These are phyloP conservation scores for Tachypleus tridentatus DNA, from an alignment of 1,140 invertebrate species.

Conservation along the genomic window DNA sequence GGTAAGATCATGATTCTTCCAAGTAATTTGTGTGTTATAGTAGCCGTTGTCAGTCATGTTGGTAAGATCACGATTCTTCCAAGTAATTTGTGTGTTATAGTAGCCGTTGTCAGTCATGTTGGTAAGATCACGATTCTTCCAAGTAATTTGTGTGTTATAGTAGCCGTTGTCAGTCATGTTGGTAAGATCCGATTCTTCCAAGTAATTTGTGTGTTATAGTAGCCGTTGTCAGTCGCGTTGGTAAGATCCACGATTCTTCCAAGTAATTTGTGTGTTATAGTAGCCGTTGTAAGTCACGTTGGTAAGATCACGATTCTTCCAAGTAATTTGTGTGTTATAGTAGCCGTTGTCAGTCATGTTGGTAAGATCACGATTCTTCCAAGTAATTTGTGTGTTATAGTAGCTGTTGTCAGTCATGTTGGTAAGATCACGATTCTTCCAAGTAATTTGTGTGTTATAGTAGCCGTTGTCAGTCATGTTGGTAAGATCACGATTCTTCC, in stretches of 20 bases:
- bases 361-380: conserved; percentile 19
- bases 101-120: conserved; percentile 48
- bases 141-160: too few species aligned
- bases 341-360: conserved; percentile 48
- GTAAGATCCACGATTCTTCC: conserved; percentile 17
- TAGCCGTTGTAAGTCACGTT: conserved; percentile 48
- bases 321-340: too few species aligned
- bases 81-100: too few species aligned
- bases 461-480: conserved; percentile 48
- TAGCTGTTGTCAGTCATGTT: conserved; percentile 48
- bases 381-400: too few species aligned
- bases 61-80: conserved; percentile 19
- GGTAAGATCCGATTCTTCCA: conserved; percentile 19
- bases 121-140: conserved; percentile 19
- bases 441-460: too few species aligned
- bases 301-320: conserved; percentile 19
- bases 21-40: too few species aligned
- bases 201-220: too few species aligned
- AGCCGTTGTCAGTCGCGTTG: conserved; percentile 44
- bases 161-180: conserved; percentile 48
- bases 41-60: conserved; percentile 48
- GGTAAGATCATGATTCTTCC: conserved; percentile 19
- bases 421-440: conserved; percentile 19
- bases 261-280: too few species aligned
- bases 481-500: conserved; percentile 19